These are phyloP conservation scores for Hexactinellida sp. DNA, from an alignment of 37 sponge, comb jelly and placozoan species.

Conservation along the genomic window DNA sequence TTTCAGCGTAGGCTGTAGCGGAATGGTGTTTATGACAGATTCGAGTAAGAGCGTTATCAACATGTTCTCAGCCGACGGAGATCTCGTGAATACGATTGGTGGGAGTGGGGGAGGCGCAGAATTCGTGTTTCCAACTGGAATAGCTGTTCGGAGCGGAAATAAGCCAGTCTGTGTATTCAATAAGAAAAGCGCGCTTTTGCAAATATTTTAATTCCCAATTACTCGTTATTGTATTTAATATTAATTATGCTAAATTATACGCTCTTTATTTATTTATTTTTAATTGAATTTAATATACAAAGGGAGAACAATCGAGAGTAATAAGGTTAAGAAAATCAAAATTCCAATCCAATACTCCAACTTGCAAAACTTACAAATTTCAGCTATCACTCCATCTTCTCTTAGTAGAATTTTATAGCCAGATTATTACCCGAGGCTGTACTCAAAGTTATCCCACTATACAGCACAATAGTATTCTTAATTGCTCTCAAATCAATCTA, in stretches of 20 bases:
- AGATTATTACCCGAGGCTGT: background rate
- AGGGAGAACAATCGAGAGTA: background rate
- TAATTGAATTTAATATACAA: background rate
- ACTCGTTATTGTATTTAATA: background rate
- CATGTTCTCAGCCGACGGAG: background rate
- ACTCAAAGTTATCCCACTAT: too few species aligned
- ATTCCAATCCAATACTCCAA: background rate
- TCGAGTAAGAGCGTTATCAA: constrained; percentile 17
- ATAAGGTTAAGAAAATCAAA: background rate
- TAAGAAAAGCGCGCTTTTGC: background rate
- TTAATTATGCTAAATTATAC: too few species aligned
- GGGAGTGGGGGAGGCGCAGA: background rate
- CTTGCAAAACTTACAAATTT: background rate
- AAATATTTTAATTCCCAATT: background rate
- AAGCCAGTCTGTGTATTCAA: constrained; percentile 11
- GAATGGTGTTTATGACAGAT: background rate
- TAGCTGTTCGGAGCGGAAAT: background rate
- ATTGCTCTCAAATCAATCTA: background rate
- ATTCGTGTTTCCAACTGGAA: constrained; percentile 2
- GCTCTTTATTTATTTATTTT: background rate
- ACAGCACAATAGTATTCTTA: background rate
- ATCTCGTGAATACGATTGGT: background rate
- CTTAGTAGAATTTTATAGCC: background rate
- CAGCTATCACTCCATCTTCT: background rate
- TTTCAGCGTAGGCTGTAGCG: background rate